Evolutionary conservation across 1,140 invertebrate genomes (phyloP).

Genomic region (Philopotamus ludificatus): DNA sequence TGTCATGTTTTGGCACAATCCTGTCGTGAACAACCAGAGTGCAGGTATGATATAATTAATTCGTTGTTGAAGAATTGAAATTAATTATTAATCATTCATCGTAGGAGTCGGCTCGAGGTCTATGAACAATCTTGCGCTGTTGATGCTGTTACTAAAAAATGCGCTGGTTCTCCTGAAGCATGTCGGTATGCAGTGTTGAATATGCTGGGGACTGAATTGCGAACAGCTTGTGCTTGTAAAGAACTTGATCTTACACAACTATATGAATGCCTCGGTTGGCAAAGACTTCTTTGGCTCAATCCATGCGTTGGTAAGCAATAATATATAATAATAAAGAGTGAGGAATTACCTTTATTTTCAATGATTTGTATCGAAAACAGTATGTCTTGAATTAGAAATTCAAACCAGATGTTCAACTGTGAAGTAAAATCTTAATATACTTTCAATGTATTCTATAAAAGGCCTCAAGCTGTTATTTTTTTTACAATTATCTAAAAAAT

Average conservation of each 20-base stretch:
- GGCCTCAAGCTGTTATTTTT: too few relatives aligned
- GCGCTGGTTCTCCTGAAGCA: conserved; percentile 76
- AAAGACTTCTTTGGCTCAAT: conserved; percentile 86
- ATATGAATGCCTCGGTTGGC: conserved; percentile 86
- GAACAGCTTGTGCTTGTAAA: conserved; percentile 81
- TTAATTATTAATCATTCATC: conserved; percentile 21
- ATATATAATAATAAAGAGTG: neutral
- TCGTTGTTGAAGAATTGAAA: neutral
- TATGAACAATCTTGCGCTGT: conserved; percentile 89
- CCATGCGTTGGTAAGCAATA: conserved; percentile 81
- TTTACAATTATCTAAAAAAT: too few relatives aligned
- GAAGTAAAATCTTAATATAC: too few relatives aligned
- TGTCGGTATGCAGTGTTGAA: conserved; percentile 81
- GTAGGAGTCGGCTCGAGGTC: conserved; percentile 74
- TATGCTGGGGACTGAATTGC: conserved; percentile 80
- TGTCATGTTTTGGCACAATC: conserved; percentile 77
- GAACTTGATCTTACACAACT: conserved; percentile 77
- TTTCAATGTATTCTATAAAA: too few relatives aligned
- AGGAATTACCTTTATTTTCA: neutral
- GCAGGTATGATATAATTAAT: conserved; percentile 58
- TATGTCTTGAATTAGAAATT: too few relatives aligned
- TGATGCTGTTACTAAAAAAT: conserved; percentile 83
- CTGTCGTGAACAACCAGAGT: conserved; percentile 72
- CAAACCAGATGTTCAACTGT: too few relatives aligned
- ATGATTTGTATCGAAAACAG: neutral